Base-by-base conservation (phyloP, 2,888 invertebrate genomes). In the Drosophila borborema region DNA sequence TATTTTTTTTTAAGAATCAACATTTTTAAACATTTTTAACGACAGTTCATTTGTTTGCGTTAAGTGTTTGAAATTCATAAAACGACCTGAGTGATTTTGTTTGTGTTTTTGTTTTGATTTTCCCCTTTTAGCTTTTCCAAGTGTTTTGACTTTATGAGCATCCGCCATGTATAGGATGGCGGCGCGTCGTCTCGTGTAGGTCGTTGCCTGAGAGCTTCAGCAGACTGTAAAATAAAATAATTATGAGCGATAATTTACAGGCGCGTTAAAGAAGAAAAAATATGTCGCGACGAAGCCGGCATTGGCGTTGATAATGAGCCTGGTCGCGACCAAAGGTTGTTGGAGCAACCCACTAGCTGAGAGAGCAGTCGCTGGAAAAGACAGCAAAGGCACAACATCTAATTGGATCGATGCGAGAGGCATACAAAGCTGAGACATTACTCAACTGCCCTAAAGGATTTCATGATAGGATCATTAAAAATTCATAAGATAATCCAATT, bases 151-250 rank as follows among this genome's bases (percentile, higher is more conserved):
- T 54, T 56, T 48, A 73, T 43, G 46, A 64, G 55, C 66, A 49
- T 36, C 7, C 41, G 34, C 51, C 20, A 51, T 67, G 63, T 59
- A 60, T 40, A 61, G 64, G 56, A 48, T 45, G 70, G 34, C 46
- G 69, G 51, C 66, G 53, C 40, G 62, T 41, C 64, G 67, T 28
- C 67, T 62, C 53, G 68, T 36, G 2, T 60, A 77, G 86, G 86
- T 90, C 90, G 79, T 86, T 86, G 86, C 81, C 89, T 74, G 80
- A 66, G 74, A 86, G 72, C 86, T 80, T 78, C 86, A 88, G 81
- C 86, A 86, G 86, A 90, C 90, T 90, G 90, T 86, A 75, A 86
- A 88, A 86, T 86, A 72, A 86, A 86, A 90, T 88, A 86, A 90
- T 86, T 86, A 90, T 79, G 77, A 85, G 77, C 80, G 72, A 85